Base-by-base conservation (phyloP, 2,113 vertebrate genomes). In the Ctenodactylus gundi region DNA sequence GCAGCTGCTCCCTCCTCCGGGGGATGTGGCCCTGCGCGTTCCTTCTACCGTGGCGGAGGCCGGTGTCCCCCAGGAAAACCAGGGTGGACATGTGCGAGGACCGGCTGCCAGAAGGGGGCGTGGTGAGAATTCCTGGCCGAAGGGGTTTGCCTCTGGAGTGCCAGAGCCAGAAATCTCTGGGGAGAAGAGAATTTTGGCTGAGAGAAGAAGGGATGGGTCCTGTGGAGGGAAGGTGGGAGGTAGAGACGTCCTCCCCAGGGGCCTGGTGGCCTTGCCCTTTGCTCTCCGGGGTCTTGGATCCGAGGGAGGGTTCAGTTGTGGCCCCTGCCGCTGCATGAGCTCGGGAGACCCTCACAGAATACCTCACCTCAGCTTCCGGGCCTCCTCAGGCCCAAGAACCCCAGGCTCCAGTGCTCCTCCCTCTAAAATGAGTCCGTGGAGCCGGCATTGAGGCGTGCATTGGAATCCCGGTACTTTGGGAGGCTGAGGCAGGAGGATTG, bases 291-390 rank as follows among this genome's bases (percentile, higher is more conserved):
- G 10, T 13, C 11, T 15, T 6, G 27, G 62, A 18, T 31, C 25
- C 21, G 67, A 46, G 34, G 7, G 15, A 31, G 29, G 75, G 34
- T 13, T 12, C 21, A 0, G 51, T 31, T 12, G 17, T 14, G 39
- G 36, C 5, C 5, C 41, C 57, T 34, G 36, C 70, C 44, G 13
- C 25, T 51, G 11, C 0, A 3, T 1, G 41, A 31, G 18, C 21
- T 55, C 55, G 0, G 44, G 78, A 46, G 39, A 29, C 58, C 36
- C 20, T 2, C 1, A 7, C 12, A 17, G 11, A 11, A 12, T 0
- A 0, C 0, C 6, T 0, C 17, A 49, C n/a, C 6, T 8, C 0
- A 5, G 27, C 12, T 53, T 41, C 1, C 6, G 17, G 6, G 18
- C 1, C 53, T 41, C 46, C 10, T 7, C 36, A 25, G 80, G 17